Conservation (phyloP, 53 echinoderm and acorn worm species). For the Mesocentrotus franciscanus region DNA sequence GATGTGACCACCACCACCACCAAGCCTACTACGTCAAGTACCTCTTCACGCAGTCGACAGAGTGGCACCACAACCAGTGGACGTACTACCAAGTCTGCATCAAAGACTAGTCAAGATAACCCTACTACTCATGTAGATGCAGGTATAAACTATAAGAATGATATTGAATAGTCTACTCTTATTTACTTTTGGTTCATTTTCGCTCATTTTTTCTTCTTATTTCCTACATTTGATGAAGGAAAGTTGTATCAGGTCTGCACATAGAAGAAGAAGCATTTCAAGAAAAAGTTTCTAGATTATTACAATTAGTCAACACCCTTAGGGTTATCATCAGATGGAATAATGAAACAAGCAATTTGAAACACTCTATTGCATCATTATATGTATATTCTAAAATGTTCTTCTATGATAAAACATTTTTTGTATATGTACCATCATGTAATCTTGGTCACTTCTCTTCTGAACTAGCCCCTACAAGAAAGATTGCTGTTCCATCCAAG, state of each 20-base stretch:
- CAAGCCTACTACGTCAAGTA: slow-evolving; percentile 24
- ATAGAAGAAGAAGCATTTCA: too few relatives aligned
- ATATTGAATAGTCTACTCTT: background rate
- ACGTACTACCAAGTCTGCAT: slow-evolving; percentile 32
- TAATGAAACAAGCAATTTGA: too few relatives aligned
- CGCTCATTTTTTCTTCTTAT: background rate
- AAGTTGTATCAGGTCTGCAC: too few relatives aligned
- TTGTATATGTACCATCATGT: too few relatives aligned
- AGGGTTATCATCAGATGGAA: too few relatives aligned
- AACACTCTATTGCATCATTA: too few relatives aligned
- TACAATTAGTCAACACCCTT: too few relatives aligned
- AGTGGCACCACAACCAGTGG: slow-evolving; percentile 27
- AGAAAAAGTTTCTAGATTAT: too few relatives aligned
- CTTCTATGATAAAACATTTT: too few relatives aligned
- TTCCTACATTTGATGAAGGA: too few relatives aligned
- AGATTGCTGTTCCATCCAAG: slow-evolving; percentile 45
- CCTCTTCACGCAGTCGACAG: slow-evolving; percentile 34
- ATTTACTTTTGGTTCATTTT: background rate
- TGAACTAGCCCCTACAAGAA: slow-evolving; percentile 47
- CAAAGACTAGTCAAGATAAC: slow-evolving; percentile 53
- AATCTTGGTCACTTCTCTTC: background rate
- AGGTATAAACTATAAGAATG: background rate
- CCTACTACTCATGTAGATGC: slow-evolving; percentile 50
- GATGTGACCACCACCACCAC: slow-evolving; percentile 16
- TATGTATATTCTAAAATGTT: too few relatives aligned